Evolutionary conservation across 2,797 vertebrate species (phyloP), one percentile per base, ranked within the genome.

Genomic region (Prionace glauca): DNA sequence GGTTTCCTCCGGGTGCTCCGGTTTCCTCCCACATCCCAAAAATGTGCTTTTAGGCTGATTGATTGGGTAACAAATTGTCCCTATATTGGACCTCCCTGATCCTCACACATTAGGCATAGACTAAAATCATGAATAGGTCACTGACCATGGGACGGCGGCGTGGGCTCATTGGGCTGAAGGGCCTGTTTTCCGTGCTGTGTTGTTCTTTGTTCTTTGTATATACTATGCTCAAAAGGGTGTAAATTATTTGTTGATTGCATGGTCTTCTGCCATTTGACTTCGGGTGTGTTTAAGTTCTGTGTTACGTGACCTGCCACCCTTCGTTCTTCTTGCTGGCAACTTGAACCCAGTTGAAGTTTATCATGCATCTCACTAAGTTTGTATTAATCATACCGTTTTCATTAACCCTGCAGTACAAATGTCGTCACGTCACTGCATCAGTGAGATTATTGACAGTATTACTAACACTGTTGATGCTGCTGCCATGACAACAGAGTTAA

Each of bases 351-450:
- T 92, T 92, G 90, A n/a, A 41, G 20, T 92, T 69, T 92, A 92
- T 92, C 90, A 69, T n/a, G n/a, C 62, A 92, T 92, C 65, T 92
- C 90, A 12, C 90, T 92, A 92, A 69, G 36, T 92, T 92, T 92
- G 62, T 92, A 69, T 92, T 92, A 69, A 92, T 92, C 10, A 36
- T 67, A 62, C 90, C 65, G 67, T 65, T 92, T 92, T 69, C 62
- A 92, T 92, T 92, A 92, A 92, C 62, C 90, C 24, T 26, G 20
- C n/a, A 45, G 65, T 26, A 45, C 65, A 22, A 92, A 69, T 92
- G 62, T 92, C n/a, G 12, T 74, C 69, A 74, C 32, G 41, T 50
- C 69, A 74, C 71, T 32, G 71, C 24, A 77, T 56, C 45, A 77
- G n/a, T 29, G 45, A 56, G 45, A 77, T 95, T 72, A 60, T 95